Evolutionary conservation across 2,888 invertebrate species (phyloP), one percentile per base, ranked within the genome.

Genomic region (Slavum lentiscoides): DNA sequence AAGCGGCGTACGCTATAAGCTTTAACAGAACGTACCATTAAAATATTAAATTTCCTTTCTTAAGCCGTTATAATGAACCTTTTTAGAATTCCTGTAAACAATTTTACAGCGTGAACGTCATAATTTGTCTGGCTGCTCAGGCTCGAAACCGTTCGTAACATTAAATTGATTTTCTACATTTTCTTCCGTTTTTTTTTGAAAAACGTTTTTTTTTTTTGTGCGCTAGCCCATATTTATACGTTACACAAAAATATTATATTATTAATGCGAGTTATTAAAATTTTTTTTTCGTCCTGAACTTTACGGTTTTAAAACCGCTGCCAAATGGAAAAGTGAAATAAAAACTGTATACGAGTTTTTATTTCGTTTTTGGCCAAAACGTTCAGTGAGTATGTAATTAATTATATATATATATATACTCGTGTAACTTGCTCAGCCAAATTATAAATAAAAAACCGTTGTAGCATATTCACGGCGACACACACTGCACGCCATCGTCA

Each of bases 391-490:
- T 9, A 43, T 9, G 37, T 66, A 64, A 74, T 74, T 66, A 74
- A 74, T 66, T 66, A 55, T 8, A 7, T 4, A 30, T 30, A 4
- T 66, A 55, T 8, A 7, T 4, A 30, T 30, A 4, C 55, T 9
- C 21, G 37, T 74, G 19, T 19, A 59, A 43, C 30, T 66, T 62
- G 21, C 64, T 66, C 64, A 11, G 64, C 55, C 39, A 37, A 74
- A 64, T 74, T 66, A 66, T 74, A 74, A 74, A 74, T 74, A 30
- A 64, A 66, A 53, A 74, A 15, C 17, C 64, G 5, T 17, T 49
- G 64, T 64, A 49, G 30, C 64, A 53, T 9, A 43, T 55, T 37
- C 55, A 21, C 39, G 55, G 21, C 9, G 74, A 66, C 64, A 37
- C 21, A 53, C 74, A 21, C 21, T 9, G 30, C 49, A 15, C 8